Evolutionary conservation across 2,113 vertebrate genomes (phyloP), one percentile per base, ranked within the genome.

Genomic region (Psettodes erumei): DNA sequence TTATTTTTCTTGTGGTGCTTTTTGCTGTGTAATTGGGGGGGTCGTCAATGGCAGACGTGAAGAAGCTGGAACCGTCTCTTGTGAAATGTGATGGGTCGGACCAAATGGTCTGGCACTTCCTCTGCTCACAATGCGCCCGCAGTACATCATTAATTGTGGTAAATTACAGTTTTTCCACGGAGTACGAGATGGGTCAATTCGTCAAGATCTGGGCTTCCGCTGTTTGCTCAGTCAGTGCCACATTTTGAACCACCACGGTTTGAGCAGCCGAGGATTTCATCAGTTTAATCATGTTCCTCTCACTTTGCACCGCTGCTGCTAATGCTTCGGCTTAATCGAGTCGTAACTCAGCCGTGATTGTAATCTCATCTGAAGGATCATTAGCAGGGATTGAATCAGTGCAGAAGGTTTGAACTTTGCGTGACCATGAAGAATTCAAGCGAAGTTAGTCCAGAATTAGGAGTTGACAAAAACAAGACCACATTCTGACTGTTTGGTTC

Each of bases 351-450:
- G 35, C 47, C 3, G 3, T 42, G 25, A 62, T n/a, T 32, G 43
- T 35, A 28, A 47, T 72, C 4, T 12, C 6, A 13, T 63, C 19
- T 37, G 0, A 33, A 51, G 11, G 11, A 37, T 63, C 70, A 72
- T 64, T 71, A 81, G n/a, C 10, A 51, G 12, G 9, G 9, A 51
- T 51, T 3, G 9, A 60, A 54, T 72, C 3, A n/a, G 1, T 10
- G 6, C 19, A n/a, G 51, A 70, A 35, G 4, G 13, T 12, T 56
- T 53, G 6, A 61, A 75, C 81, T 78, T 64, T 66, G 45, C 59
- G 16, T 66, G 87, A 78, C 70, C 79, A 84, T 87, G 68, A 83
- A 83, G 66, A 66, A 75, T 91, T 77, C 27, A 84, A 72, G 56
- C 10, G 13, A 62, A 55, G 42, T 25, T 21, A 9, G 25, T 33